Conservation (phyloP, 1,140 invertebrate genomes). For the Dufourea novaeangliae region DNA sequence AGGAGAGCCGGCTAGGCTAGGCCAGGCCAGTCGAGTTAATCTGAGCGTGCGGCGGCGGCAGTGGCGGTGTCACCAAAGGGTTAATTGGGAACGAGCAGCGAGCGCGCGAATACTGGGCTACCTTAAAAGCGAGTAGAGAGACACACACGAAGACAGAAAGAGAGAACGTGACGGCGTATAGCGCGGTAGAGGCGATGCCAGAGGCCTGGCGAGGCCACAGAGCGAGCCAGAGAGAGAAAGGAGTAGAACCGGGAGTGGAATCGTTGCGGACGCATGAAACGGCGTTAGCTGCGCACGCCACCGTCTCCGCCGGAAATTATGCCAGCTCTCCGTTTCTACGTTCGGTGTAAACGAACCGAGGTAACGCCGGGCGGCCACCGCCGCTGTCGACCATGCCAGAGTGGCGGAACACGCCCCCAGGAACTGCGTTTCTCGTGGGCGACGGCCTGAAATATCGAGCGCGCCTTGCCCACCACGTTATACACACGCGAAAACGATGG, state of each 20-base stretch:
- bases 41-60: constrained; percentile 11
- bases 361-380: constrained; percentile 50
- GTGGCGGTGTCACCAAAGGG: constrained; percentile 43
- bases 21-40: constrained; percentile 24
- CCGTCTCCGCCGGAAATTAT: constrained; percentile 67
- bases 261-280: constrained; percentile 49
- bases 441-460: constrained; percentile 73
- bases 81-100: constrained; percentile 53
- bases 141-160: background rate
- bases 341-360: constrained; percentile 67
- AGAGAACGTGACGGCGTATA: no score
- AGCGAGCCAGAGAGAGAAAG: background rate
- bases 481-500: constrained; percentile 67
- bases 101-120: constrained; percentile 8
- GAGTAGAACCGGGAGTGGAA: constrained; percentile 4
- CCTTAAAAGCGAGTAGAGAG: constrained; percentile 34
- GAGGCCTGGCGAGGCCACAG: background rate
- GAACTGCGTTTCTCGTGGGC: constrained; percentile 68
- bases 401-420: constrained; percentile 68
- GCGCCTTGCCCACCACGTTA: constrained; percentile 68
- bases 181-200: background rate
- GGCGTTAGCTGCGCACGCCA: constrained; percentile 50
- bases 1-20: background rate
- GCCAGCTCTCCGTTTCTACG: constrained; percentile 67
- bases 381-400: constrained; percentile 49